Evolutionary conservation across 1,140 invertebrate species (phyloP).

Genomic region (Drosophila saltans): DNA sequence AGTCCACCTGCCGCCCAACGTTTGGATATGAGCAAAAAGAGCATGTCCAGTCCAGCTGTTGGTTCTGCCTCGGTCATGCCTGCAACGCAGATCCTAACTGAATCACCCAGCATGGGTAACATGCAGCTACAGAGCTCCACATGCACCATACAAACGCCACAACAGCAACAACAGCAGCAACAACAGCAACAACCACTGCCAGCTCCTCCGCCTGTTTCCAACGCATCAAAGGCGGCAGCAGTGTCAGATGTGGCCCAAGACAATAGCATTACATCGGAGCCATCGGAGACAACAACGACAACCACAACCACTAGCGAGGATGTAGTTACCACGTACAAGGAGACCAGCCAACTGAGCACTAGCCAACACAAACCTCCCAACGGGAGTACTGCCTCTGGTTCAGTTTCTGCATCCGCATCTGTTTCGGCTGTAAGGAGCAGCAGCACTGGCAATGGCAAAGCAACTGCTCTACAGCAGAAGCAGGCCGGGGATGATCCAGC

Average conservation of each 20-base stretch:
- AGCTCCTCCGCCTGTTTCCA: conserved; percentile 39
- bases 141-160: conserved; percentile 76
- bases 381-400: conserved; percentile 42
- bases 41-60: conserved; percentile 81
- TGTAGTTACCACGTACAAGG: conserved; percentile 81
- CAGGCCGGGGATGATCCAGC: conserved; percentile 47
- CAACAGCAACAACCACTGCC: conserved; percentile 53
- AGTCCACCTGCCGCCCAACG: conserved; percentile 72
- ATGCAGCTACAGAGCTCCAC: conserved; percentile 71
- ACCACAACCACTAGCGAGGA: conserved; percentile 82
- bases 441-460: conserved; percentile 15
- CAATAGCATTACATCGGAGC: conserved; percentile 82
- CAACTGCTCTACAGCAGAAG: conserved; percentile 29
- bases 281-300: conserved; percentile 81
- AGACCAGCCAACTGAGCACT: conserved; percentile 70
- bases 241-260: conserved; percentile 72
- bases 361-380: conserved; percentile 58
- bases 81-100: conserved; percentile 60
- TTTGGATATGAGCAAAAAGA: conserved; percentile 78
- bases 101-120: conserved; percentile 78
- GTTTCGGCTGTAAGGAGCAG: conserved; percentile 25
- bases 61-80: conserved; percentile 42
- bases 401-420: conserved; percentile 42
- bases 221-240: conserved; percentile 19
- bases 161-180: conserved; percentile 64